Evolutionary conservation across 1,140 invertebrate species (phyloP).

Genomic region (Ruditapes philippinarum): DNA sequence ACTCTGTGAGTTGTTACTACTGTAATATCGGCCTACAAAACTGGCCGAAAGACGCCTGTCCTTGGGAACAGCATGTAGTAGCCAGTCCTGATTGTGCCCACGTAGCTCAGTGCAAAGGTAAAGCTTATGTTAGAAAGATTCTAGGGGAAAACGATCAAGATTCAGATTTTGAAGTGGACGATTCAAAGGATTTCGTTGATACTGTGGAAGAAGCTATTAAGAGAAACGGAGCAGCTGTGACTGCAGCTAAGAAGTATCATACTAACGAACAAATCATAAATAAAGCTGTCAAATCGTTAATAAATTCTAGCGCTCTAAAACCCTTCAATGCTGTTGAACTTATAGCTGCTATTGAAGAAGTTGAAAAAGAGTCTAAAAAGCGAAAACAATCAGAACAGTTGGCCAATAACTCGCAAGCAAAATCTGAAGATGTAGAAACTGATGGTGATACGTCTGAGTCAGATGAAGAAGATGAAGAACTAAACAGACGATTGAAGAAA

Average conservation of each 20-base stretch:
- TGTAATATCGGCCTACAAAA: background rate
- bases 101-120: background rate
- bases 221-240: background rate
- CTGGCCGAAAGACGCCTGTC: background rate
- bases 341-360: background rate
- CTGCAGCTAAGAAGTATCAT: background rate
- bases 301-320: background rate
- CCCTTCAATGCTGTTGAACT: background rate
- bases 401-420: background rate
- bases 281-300: background rate
- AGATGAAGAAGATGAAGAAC: background rate
- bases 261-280: background rate
- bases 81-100: background rate
- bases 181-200: background rate
- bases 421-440: background rate
- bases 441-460: background rate
- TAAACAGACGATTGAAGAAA: background rate
- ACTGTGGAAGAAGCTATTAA: background rate
- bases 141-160: background rate
- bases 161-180: background rate
- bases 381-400: too few relatives aligned
- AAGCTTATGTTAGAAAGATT: background rate
- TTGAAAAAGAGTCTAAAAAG: too few relatives aligned
- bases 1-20: background rate
- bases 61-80: conserved; percentile 9